A percentile compares a stretch with the other conserved stretches of the same genome.
These are phyloP conservation scores for Plusia festucae DNA, from an alignment of 2,888 invertebrate genomes.

Conservation along the genomic window DNA sequence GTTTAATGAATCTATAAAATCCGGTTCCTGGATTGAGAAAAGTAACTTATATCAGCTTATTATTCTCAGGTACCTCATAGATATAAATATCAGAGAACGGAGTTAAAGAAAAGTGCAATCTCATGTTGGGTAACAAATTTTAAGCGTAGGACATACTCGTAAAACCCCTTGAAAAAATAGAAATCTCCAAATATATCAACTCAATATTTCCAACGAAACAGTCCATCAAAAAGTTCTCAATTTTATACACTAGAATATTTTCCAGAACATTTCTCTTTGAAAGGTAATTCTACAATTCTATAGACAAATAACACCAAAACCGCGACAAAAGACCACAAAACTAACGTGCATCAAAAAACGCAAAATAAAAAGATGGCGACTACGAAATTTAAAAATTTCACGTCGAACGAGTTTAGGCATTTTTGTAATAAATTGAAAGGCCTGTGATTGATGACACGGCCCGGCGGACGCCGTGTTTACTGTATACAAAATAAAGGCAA, in stretches of 20 bases:
- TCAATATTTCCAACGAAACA: too few species aligned
- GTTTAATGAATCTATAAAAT: too few species aligned
- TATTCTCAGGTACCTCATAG: too few species aligned
- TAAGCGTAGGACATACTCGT: too few species aligned
- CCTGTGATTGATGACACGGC: slow-evolving; percentile 72
- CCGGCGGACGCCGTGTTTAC: slow-evolving; percentile 49
- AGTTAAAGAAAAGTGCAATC: too few species aligned
- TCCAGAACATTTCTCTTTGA: not conserved
- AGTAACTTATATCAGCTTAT: too few species aligned
- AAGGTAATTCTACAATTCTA: not conserved
- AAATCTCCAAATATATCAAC: too few species aligned
- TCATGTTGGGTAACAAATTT: too few species aligned
- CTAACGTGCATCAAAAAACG: slow-evolving; percentile 16
- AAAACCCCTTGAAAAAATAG: too few species aligned
- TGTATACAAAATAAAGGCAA: slow-evolving; percentile 61
- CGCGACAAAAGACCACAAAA: slow-evolving; percentile 20
- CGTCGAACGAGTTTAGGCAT: slow-evolving; percentile 66
- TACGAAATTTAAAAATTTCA: slow-evolving; percentile 58
- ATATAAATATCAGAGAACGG: too few species aligned
- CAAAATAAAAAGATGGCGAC: slow-evolving; percentile 33
- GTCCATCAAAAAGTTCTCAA: not conserved
- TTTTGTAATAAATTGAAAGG: slow-evolving; percentile 78
- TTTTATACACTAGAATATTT: not conserved
- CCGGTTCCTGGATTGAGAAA: too few species aligned
- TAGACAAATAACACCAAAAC: not conserved